Conservation (phyloP, 1,140 invertebrate genomes). For the Psix sp. region DNA sequence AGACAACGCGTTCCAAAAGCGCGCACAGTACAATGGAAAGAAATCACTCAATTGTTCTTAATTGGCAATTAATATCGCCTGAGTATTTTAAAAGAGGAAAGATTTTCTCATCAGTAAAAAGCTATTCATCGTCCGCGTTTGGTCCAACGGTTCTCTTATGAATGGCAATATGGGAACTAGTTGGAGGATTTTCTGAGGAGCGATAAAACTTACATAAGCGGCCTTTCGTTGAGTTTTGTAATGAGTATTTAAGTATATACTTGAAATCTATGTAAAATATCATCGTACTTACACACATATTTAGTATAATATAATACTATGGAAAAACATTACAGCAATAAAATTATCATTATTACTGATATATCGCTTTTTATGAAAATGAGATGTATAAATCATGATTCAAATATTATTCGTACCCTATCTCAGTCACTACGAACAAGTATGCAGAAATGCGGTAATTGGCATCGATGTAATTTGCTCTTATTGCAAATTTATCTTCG, state of each 20-base stretch:
- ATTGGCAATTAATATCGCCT: slow-evolving; percentile 33
- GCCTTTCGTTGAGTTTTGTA: slow-evolving; percentile 16
- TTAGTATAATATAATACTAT: neutral
- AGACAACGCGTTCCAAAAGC: no score
- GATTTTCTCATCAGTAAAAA: slow-evolving; percentile 26
- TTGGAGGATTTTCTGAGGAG: slow-evolving; percentile 2
- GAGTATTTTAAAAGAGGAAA: slow-evolving; percentile 3
- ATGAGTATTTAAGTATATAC: slow-evolving; percentile 3
- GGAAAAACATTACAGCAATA: no score
- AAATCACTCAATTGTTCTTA: slow-evolving; percentile 10
- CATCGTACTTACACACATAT: slow-evolving; percentile 1
- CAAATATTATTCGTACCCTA: no score
- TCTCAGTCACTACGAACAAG: no score
- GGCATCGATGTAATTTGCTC: slow-evolving; percentile 16
- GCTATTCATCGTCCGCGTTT: slow-evolving; percentile 16
- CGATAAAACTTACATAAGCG: slow-evolving; percentile 17
- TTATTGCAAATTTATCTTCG: slow-evolving; percentile 14
- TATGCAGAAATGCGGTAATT: slow-evolving; percentile 47
- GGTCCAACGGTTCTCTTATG: slow-evolving; percentile 21
- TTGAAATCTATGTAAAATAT: neutral
- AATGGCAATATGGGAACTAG: slow-evolving; percentile 29
- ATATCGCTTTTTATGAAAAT: slow-evolving; percentile 10
- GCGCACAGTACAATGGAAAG: slow-evolving; percentile 16
- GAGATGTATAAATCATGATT: slow-evolving; percentile 17
- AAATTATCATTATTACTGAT: no score